These are phyloP conservation scores for Dendrolimus kikuchii DNA, from an alignment of 1,140 invertebrate genomes.

Conservation along the genomic window DNA sequence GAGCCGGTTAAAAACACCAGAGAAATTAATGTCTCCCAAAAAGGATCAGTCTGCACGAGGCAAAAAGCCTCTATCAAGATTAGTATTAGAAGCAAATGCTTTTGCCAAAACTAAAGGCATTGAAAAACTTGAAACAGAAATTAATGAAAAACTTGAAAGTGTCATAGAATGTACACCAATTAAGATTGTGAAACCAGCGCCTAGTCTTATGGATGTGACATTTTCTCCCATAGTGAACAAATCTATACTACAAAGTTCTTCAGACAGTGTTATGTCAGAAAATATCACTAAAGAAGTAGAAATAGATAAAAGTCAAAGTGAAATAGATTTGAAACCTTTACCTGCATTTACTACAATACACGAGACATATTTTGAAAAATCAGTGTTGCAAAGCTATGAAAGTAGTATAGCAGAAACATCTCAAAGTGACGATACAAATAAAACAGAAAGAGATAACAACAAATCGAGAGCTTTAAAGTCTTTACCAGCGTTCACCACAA, in stretches of 20 bases:
- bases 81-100: slow-evolving; percentile 57
- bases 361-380: slow-evolving; percentile 24
- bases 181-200: slow-evolving; percentile 35
- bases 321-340: slow-evolving; percentile 28
- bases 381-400: slow-evolving; percentile 24
- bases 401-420: slow-evolving; percentile 23
- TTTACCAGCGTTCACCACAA: slow-evolving; percentile 22
- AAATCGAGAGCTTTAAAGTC: slow-evolving; percentile 13
- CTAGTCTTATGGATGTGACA: slow-evolving; percentile 47
- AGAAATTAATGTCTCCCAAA: slow-evolving; percentile 51
- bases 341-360: slow-evolving; percentile 32
- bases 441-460: slow-evolving; percentile 6
- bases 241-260: slow-evolving; percentile 50
- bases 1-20: slow-evolving; percentile 57
- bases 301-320: slow-evolving; percentile 19
- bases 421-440: slow-evolving; percentile 10
- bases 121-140: slow-evolving; percentile 27
- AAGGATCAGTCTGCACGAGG: slow-evolving; percentile 27
- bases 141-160: slow-evolving; percentile 22
- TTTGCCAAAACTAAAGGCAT: slow-evolving; percentile 48
- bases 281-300: slow-evolving; percentile 27
- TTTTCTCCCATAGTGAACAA: slow-evolving; percentile 59
- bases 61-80: slow-evolving; percentile 53
- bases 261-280: slow-evolving; percentile 35
- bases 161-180: slow-evolving; percentile 54